Base-by-base conservation (phyloP, 2,113 vertebrate genomes). In the Burhinus bistriatus region DNA sequence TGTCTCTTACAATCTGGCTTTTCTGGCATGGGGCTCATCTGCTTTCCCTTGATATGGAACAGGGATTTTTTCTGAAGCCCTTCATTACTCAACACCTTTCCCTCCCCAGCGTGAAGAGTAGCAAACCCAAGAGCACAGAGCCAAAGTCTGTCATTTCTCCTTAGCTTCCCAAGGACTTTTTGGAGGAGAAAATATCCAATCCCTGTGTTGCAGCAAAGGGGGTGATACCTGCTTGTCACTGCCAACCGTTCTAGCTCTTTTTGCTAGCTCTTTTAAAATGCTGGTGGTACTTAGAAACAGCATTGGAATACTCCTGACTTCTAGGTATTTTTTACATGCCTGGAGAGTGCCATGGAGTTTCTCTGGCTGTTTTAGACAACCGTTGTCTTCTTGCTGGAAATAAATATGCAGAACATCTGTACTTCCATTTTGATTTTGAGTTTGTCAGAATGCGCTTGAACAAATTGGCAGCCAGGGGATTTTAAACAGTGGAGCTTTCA, bases 1-100 rank as follows among this genome's bases (percentile, higher is more conserved):
- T 88, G 84, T 90, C 66, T 93, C 90, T 80, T 93, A n/a, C 96
- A 96, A 96, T 96, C 96, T 97, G 96, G 78, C 87, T 94, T 90
- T 96, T 93, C 78, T 97, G 96, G 96, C 93, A 94, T 57, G 58
- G 92, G 65, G 9, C 82, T 96, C 93, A 85, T 89, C 78, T 96
- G 66, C 87, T 93, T 94, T 94, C 81, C 54, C 70, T 72, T 93
- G 61, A 69, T 79, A 90, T 3, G 27, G 66, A 95, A 73, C 57
- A 54, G 36, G 62, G 75, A 72, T 77, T 88, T 96, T 93, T 90
- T 85, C 82, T 69, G 54, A 93, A 95, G 90, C 62, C 78, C 82
- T 77, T 96, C 87, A 90, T 96, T 82, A 62, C 68, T 96, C 54
- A 61, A 49, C 54, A 77, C 84, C 75, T 91, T 91, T 83, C 45